Base-by-base conservation (phyloP, 2,888 invertebrate species). In the Agrotis clavis region DNA sequence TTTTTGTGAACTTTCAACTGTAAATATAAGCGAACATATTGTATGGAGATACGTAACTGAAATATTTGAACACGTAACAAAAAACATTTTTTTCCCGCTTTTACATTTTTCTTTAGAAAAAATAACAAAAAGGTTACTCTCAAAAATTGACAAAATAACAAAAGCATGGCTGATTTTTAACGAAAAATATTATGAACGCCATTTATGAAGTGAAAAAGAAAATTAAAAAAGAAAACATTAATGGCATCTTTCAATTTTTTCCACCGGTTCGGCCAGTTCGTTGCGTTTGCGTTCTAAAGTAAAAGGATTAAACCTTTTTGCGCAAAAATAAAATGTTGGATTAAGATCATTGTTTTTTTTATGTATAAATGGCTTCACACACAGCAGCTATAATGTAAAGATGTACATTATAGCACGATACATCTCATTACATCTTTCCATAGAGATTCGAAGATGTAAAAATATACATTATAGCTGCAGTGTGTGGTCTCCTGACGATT, bases 1-100 rank as follows among this genome's bases (percentile, higher is more conserved):
- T 90, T 90, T 83, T 97, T 96, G 82, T 97, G 97, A 19, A 97
- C 93, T 90, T 91, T 95, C 47, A 97, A 83, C 97, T 97, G 90
- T 85, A 95, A 93, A 63, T 9, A 21, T 7, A 50, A 56, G 1
- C 14, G 4, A 51, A 57, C 13, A 45, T 62, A 19, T 47, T 47
- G 3, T 19, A 51, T 53, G 14, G 35, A 25, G 11, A 0, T 2
- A 16, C n/a, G 1, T 4, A 18, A 19, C 7, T 35, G 7, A 51
- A 57, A 57, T 35, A 0, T 45, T 45, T 25, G 35, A 18, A 11
- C 9, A 21, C 9, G 21, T 7, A 30, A 19, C 0, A 9, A 19
- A n/a, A 18, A 45, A 30, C 11, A 69, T 9, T 35, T 19, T 14
- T 14, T 21, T 25, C 3, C 1, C 9, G 9, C 41, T 11, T 41